A percentile compares a stretch with the other conserved stretches of the same genome.
phyloP scores from a whole-genome alignment of 2,113 vertebrate genomes.

The Pelvicachromis taeniatus region DNA sequence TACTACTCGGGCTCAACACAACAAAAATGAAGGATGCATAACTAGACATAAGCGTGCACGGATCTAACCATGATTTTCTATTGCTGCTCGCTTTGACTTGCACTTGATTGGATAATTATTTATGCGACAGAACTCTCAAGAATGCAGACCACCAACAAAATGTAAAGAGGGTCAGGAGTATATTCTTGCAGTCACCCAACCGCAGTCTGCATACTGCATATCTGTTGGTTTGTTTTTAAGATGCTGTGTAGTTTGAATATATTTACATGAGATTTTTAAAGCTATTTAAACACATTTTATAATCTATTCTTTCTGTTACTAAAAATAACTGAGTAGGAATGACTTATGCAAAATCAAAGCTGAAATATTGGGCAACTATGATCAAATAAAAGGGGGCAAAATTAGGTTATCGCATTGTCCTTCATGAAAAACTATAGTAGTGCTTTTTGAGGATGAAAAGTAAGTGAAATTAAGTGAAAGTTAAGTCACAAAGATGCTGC shows the following conservation, averaged over 20 bases:
- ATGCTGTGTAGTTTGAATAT: neutral
- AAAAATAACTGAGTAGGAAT: neutral
- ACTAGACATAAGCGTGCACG: neutral
- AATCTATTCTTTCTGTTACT: neutral
- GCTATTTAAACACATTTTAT: neutral
- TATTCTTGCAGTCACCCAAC: rapidly evolving
- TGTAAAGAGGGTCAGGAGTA: neutral
- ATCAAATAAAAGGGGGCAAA: neutral
- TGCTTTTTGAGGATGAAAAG: neutral
- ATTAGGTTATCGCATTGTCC: neutral
- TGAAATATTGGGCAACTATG: neutral
- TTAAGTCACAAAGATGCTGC: neutral
- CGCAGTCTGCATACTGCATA: rapidly evolving
- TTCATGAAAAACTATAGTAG: rapidly evolving
- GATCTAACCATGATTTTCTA: neutral
- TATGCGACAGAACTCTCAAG: neutral
- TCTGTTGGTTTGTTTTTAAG: neutral
- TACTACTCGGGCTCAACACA: neutral
- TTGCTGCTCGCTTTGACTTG: neutral
- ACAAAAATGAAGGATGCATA: neutral
- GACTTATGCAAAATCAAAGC: neutral
- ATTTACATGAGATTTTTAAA: neutral
- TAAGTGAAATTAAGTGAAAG: neutral
- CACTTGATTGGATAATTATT: neutral
- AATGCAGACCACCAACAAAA: neutral